Conservation (phyloP, 2,113 vertebrate species). For the Sander lucioperca region DNA sequence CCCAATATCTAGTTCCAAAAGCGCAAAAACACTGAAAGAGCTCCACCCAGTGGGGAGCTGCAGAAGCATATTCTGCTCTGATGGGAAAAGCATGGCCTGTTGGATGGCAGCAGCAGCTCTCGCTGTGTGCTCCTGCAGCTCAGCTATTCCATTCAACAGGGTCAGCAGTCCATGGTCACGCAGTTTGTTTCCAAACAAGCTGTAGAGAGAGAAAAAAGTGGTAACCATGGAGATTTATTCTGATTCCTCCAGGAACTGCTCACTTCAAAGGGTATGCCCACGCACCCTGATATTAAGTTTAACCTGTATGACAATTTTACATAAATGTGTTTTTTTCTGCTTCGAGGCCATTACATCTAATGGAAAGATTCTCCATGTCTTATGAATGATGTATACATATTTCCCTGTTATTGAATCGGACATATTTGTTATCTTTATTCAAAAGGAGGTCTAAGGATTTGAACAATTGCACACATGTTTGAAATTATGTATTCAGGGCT, state of each 20-base stretch:
- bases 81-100: slow-evolving; percentile 38
- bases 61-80: slow-evolving; percentile 38
- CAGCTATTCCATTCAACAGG: slow-evolving; percentile 82
- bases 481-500: not conserved
- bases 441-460: not conserved
- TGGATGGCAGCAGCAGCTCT: slow-evolving; percentile 45
- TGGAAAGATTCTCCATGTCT: not conserved
- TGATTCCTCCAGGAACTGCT: slow-evolving; percentile 5
- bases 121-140: slow-evolving; percentile 77
- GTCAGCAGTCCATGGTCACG: slow-evolving; percentile 80
- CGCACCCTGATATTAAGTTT: slow-evolving; percentile 3
- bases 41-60: slow-evolving; percentile 57
- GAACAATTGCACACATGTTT: not conserved
- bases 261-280: not conserved
- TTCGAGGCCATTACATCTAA: not conserved
- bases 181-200: slow-evolving; percentile 87
- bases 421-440: not conserved
- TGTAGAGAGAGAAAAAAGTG: slow-evolving; percentile 50
- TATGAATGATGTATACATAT: too few relatives aligned
- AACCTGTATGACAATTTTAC: not conserved
- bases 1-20: slow-evolving; percentile 86
- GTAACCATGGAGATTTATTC: slow-evolving; percentile 20
- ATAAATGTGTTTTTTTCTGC: not conserved
- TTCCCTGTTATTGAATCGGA: not conserved
- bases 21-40: slow-evolving; percentile 64